Evolutionary conservation across 2,888 invertebrate genomes (phyloP).

Genomic region (Unio pictorum): DNA sequence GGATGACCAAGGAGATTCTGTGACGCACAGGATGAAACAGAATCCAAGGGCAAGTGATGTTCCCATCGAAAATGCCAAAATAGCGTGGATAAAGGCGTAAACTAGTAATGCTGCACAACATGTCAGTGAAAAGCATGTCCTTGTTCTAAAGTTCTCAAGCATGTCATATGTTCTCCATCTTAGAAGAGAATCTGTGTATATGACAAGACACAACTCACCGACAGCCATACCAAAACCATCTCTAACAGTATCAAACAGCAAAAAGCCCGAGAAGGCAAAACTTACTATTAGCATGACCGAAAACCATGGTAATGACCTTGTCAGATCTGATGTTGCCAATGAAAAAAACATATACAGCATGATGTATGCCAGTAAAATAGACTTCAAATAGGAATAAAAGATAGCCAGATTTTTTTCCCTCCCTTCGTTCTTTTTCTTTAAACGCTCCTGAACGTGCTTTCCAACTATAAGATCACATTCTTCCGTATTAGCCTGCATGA

Average conservation of each 20-base stretch:
- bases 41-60: slow-evolving; percentile 36
- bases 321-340: slow-evolving; percentile 6
- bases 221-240: slow-evolving; percentile 44
- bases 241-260: slow-evolving; percentile 25
- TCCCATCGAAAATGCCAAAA: slow-evolving; percentile 30
- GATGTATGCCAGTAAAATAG: slow-evolving; percentile 23
- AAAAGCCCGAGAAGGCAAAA: slow-evolving; percentile 19
- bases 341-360: slow-evolving; percentile 26
- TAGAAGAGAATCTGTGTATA: slow-evolving; percentile 26
- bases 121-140: slow-evolving; percentile 7
- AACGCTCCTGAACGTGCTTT: slow-evolving; percentile 25
- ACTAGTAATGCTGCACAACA: slow-evolving; percentile 18
- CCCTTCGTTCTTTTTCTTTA: slow-evolving; percentile 15
- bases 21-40: slow-evolving; percentile 27
- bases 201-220: slow-evolving; percentile 27
- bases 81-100: slow-evolving; percentile 19
- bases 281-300: slow-evolving; percentile 17
- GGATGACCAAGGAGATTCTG: slow-evolving; percentile 14
- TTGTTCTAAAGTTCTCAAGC: slow-evolving; percentile 9
- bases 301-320: slow-evolving; percentile 22
- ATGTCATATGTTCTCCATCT: slow-evolving; percentile 23
- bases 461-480: slow-evolving; percentile 39
- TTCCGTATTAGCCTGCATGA: slow-evolving; percentile 26
- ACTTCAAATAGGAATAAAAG: slow-evolving; percentile 31
- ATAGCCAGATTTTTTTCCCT: slow-evolving; percentile 12